Base-by-base conservation (phyloP, 1,140 invertebrate species). In the Zaprionus tsacasi region DNA sequence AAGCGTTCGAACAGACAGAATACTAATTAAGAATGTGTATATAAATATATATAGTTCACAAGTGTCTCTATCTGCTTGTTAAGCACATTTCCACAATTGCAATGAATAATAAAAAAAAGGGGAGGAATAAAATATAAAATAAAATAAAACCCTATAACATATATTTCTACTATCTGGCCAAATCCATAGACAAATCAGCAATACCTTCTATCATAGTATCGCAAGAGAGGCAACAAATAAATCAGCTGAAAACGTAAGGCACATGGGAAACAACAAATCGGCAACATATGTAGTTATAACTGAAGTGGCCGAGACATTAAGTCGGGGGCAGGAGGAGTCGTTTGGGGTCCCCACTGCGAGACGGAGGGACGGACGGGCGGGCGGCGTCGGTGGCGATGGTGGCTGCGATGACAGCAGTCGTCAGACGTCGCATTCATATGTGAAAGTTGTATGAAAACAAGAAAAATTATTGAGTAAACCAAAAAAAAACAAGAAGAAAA, bases 371-470 rank as follows among this genome's bases (percentile, higher is more conserved):
- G 13, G 21, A 33, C 17, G 33, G 35, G 52, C 15, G 40, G 60
- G 38, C 27, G 48, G 35, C 38, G 45, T 69, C 65, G 56, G 48
- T 58, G 69, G 50, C 55, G 77, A 75, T 87, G 83, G 82, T 61
- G 56, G 48, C 58, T 66, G 50, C 55, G 77, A 75, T 87, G 83
- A 87, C 55, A 68, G 67, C 76, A 66, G 72, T 63, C 64, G 73
- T 70, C 76, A 77, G 69, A 60, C 50, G 52, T 33, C 74, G 38
- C 82, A 71, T 77, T 79, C 79, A 82, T 73, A 87, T 88, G 82
- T 88, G 82, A 87, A 87, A 87, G 82, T 88, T 87, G 79, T 75
- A 80, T 77, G 67, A 82, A 87, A 82, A 80, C 70, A 77, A 82
- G 83, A 87, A 82, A 87, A 87, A 66, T 79, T 82, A 82, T 87